Conservation (phyloP, 2,888 invertebrate species). For the Linyphia triangularis region DNA sequence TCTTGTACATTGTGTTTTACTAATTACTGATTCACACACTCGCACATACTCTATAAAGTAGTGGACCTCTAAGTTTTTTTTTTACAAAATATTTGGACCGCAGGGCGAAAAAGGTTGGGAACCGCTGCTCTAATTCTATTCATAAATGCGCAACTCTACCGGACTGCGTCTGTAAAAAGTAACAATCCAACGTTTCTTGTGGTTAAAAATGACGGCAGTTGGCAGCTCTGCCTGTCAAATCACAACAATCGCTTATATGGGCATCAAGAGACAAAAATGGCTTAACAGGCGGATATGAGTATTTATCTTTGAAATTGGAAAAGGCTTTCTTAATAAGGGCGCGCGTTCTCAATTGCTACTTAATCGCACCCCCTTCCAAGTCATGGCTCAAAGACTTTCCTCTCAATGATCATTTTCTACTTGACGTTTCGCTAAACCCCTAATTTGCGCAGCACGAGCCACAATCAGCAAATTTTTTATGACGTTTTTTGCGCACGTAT, state of each 20-base stretch:
- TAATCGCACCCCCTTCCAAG: conserved; percentile 57
- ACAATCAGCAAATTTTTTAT: conserved; percentile 34
- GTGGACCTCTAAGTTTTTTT: too few relatives aligned
- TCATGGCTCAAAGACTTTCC: conserved; percentile 63
- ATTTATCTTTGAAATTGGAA: conserved; percentile 54
- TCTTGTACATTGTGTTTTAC: too few relatives aligned
- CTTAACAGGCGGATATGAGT: conserved; percentile 60
- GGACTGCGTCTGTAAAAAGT: too few relatives aligned
- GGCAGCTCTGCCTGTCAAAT: neutral
- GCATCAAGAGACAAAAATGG: conserved; percentile 29
- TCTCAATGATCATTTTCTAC: conserved; percentile 68
- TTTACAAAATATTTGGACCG: too few relatives aligned
- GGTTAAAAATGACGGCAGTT: conserved; percentile 40
- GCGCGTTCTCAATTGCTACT: conserved; percentile 70
- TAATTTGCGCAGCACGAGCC: conserved; percentile 70
- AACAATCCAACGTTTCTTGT: neutral
- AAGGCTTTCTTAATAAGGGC: conserved; percentile 63
- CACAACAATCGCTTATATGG: conserved; percentile 17
- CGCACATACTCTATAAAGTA: too few relatives aligned
- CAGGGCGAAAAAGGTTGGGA: too few relatives aligned
- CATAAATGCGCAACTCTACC: too few relatives aligned
- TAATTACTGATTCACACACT: too few relatives aligned
- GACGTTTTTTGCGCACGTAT: neutral
- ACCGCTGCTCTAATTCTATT: too few relatives aligned
- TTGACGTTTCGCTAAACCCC: conserved; percentile 63